Base-by-base conservation (phyloP, 2,797 vertebrate species). In the Aphelocoma californica region DNA sequence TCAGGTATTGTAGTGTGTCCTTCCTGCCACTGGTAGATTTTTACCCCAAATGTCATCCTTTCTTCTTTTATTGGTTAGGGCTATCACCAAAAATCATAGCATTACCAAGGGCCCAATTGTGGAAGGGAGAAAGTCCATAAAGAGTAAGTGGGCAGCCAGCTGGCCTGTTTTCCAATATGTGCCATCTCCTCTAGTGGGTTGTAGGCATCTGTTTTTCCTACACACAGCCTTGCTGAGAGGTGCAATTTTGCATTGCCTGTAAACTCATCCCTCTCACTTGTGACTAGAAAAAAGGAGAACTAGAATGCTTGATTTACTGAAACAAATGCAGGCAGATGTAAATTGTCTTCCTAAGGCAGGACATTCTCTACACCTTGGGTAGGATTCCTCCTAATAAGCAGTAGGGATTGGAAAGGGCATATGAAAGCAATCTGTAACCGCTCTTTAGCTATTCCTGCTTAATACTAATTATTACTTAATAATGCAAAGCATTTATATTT, bases 391-490 rank as follows among this genome's bases (percentile, higher is more conserved):
- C 53, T 77, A 85, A 80, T 84, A 75, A 86, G 67, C n/a, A 79
- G 32, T n/a, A 65, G 44, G 53, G 15, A 67, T 88, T 67, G 42
- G 20, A 90, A 95, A 90, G 61, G 51, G 50, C 42, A 74, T 14
- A n/a, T 85, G 64, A 95, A 95, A 88, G 44, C 45, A 87, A 71
- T 91, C 61, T 82, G 81, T 73, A 93, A 47, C 58, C 31, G 56
- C 81, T 88, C 31, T 92, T 94, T 88, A 95, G 67, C 71, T 89
- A 81, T 84, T 91, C 58, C 60, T 82, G 53, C 50, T 85, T 90
- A 92, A 87, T 92, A 87, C 38, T 85, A 95, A 92, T 95, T 73
- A 88, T 95, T 90, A 92, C 47, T 86, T 94, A 86, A 90, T 80
- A 95, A 92, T 61, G 74, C 42, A 81, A 79, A 86, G 26, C 60